Evolutionary conservation across 2,113 vertebrate species (phyloP).

Genomic region (Nyctereutes procyonoides): DNA sequence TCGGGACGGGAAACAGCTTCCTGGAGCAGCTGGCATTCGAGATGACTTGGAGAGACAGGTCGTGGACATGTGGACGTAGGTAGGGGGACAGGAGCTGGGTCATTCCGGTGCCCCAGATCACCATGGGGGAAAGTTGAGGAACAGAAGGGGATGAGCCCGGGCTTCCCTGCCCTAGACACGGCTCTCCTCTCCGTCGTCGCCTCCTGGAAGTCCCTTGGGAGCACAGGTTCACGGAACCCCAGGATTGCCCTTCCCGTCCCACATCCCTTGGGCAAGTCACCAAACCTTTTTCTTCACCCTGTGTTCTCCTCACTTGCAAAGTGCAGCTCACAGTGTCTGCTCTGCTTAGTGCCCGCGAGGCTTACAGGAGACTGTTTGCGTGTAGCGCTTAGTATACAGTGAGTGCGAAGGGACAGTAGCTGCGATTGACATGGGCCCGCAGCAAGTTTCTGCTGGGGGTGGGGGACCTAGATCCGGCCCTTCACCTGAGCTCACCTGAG

Average conservation of each 20-base stretch:
- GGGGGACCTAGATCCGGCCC: background rate
- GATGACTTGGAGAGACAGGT: background rate
- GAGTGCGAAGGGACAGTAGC: rapidly evolving
- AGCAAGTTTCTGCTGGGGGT: background rate
- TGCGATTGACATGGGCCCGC: too few species aligned
- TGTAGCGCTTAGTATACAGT: rapidly evolving
- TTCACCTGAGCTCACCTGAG: background rate
- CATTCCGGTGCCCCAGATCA: too few species aligned
- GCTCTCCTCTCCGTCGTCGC: rapidly evolving
- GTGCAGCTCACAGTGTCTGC: background rate
- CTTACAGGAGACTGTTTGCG: background rate
- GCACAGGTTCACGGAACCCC: background rate
- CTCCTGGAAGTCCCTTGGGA: too few species aligned
- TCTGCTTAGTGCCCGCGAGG: background rate
- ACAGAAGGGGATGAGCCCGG: too few species aligned
- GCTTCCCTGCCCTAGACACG: background rate
- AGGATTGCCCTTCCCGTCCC: rapidly evolving
- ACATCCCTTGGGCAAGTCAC: background rate
- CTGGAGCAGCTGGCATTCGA: background rate
- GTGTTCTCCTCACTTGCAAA: background rate
- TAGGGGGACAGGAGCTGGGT: background rate
- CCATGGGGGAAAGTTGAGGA: too few species aligned
- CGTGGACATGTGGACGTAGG: background rate
- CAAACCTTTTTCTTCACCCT: background rate
- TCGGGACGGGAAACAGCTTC: background rate